Base-by-base conservation (phyloP, 2,113 vertebrate species). In the Theristicus caerulescens region DNA sequence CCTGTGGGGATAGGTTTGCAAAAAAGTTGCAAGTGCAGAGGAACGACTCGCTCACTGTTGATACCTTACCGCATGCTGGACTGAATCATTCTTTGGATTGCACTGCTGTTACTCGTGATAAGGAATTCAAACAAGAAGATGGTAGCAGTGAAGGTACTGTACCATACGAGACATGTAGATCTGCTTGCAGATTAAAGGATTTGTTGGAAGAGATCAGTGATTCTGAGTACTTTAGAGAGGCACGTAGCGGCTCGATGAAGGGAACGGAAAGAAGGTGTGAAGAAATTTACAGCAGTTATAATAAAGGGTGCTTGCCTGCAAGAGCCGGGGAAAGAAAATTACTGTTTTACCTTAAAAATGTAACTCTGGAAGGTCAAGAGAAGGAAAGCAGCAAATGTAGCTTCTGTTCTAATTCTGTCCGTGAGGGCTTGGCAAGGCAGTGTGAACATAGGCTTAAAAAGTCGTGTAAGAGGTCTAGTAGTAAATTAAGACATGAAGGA, bases 141-240 rank as follows among this genome's bases (percentile, higher is more conserved):
- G 84, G 62, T 76, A 83, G 79, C 10, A 40, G 66, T 81, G 70
- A 88, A 70, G 67, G 90, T 88, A 88, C 94, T 7, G 26, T 94
- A 40, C 82, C 86, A 4, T 59, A 59, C 49, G 79, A 64, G n/a
- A 58, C 86, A 31, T 67, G 27, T 55, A 86, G 69, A 29, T 83
- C 91, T 57, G 67, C 88, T 72, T 85, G 79, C 81, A 94, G 96
- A 78, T 89, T 98, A 70, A 97, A 95, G 73, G 95, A 98, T 91
- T 96, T 97, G 34, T 88, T 98, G 85, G 97, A 98, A 91, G 97
- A 98, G 65, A 97, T 98, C 46, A 98, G 97, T 86, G 97, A 97
- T 94, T 98, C 98, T 2, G 97, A 98, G 79, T 97, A 95, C 69
- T 97, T 98, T 32, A 98, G 90, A 78, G 97, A 98, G 89, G 82